Evolutionary conservation across 2,888 invertebrate genomes (phyloP), one percentile per base, ranked within the genome.

Genomic region (Stenotaenia linearis): DNA sequence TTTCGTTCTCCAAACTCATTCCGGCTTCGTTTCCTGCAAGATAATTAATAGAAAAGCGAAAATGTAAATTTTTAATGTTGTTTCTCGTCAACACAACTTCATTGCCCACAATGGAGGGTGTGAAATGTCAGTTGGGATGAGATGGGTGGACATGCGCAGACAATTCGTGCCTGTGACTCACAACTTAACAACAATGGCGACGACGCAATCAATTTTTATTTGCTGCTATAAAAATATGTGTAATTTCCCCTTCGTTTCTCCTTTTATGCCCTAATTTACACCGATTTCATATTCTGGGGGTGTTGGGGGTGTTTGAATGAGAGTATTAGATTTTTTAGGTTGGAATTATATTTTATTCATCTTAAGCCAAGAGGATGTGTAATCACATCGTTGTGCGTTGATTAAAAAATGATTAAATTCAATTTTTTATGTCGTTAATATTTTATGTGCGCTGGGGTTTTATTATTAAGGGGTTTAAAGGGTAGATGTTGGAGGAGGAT

Each of bases 31-130:
- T n/a, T n/a, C n/a, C n/a, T n/a, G n/a, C 50, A 50, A 50, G 50
- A 50, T 69, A 23, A 69, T 69, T 69, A 69, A 69, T 69, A 69
- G 69, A 69, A 69, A 69, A 69, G 69, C 25, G n/a, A n/a, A 69
- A 7, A 69, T 5, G 12, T 69, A 69, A 69, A 69, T 69, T 69
- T 69, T 69, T 69, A 69, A 69, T 69, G 69, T 12, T 69, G 69
- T 10, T 28, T 25, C 25, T 28, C 28, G 15, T 69, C 69, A 69
- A 28, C 69, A 69, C 69, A 69, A 69, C 28, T 69, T 69, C 69
- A 69, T 69, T 69, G 23, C 69, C 23, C n/a, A 69, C 69, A 69
- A 69, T 69, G 28, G 69, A 69, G 69, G 69, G 69, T 69, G 69
- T 69, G 69, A 69, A 69, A 69, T 69, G 69, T 69, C 69, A 69